These are phyloP conservation scores for Nothobranchius kuhntae DNA, from an alignment of 2,113 vertebrate species.

Conservation along the genomic window DNA sequence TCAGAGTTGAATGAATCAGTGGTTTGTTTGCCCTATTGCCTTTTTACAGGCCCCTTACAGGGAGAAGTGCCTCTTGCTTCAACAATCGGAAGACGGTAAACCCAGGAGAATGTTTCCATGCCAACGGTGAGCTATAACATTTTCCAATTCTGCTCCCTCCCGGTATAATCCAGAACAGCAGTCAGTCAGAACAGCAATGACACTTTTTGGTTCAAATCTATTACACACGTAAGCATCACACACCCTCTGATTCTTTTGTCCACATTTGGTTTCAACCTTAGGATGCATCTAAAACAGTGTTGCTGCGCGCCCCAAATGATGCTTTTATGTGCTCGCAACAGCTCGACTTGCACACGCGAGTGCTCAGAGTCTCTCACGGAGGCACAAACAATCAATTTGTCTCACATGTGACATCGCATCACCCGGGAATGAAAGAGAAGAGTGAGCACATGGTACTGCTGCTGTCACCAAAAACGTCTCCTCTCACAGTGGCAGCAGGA, in stretches of 20 bases:
- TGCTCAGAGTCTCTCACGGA: background rate
- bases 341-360: constrained; percentile 9
- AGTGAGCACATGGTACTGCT: background rate
- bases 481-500: background rate
- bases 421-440: constrained; percentile 6
- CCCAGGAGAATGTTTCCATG: constrained; percentile 73
- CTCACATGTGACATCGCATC: background rate
- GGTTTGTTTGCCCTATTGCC: constrained; percentile 34
- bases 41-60: constrained; percentile 43
- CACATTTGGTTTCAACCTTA: constrained; percentile 5
- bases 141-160: constrained; percentile 57
- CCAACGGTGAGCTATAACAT: constrained; percentile 65
- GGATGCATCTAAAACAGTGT: constrained; percentile 1
- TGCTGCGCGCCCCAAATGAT: background rate
- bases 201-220: constrained; percentile 17
- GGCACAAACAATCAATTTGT: constrained; percentile 25
- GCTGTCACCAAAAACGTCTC: constrained; percentile 8
- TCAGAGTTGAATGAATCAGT: constrained; percentile 28
- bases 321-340: constrained; percentile 9
- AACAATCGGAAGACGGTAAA: constrained; percentile 62
- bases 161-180: constrained; percentile 52
- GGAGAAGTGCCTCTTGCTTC: constrained; percentile 48
- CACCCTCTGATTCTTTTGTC: background rate
- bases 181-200: constrained; percentile 21
- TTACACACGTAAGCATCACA: constrained; percentile 7